phyloP scores from a whole-genome alignment of 37 sponge, comb jelly and placozoan genomes.

The Hormiphora californensis region DNA sequence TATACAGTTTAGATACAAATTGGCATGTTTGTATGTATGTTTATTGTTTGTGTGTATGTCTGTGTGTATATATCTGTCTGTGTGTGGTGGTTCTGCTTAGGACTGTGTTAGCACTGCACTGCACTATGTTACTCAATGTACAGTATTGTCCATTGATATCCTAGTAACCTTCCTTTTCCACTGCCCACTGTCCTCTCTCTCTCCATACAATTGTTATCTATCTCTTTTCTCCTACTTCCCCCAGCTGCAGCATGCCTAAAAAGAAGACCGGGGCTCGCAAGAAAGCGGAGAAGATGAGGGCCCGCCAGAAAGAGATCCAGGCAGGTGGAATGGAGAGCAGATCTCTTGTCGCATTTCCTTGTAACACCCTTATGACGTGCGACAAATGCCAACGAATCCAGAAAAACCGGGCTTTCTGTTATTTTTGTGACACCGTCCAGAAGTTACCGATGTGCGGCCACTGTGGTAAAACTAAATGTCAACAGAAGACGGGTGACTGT shows the following conservation, averaged over 20 bases:
- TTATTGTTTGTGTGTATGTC: not conserved
- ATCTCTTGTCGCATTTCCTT: slow-evolving; percentile 10
- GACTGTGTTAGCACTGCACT: no score
- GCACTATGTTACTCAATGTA: no score
- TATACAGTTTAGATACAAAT: not conserved
- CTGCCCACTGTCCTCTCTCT: no score
- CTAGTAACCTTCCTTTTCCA: no score
- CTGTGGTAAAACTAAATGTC: slow-evolving; percentile 98
- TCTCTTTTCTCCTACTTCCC: no score
- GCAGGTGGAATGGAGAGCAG: slow-evolving; percentile 48
- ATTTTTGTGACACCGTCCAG: slow-evolving; percentile 82
- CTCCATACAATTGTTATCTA: no score
- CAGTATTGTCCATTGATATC: no score
- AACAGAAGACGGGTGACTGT: slow-evolving; percentile 92
- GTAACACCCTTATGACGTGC: slow-evolving; percentile 60
- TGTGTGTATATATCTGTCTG: no score
- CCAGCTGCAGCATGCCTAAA: slow-evolving; percentile 79
- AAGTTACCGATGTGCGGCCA: slow-evolving; percentile 83
- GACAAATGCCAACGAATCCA: slow-evolving; percentile 86
- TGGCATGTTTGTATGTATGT: not conserved
- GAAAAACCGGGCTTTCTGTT: slow-evolving; percentile 96
- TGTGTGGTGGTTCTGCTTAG: no score
- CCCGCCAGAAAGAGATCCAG: slow-evolving; percentile 75
- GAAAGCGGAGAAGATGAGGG: slow-evolving; percentile 88
- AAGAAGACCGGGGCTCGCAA: slow-evolving; percentile 92